A percentile compares a stretch with the other conserved stretches of the same genome.
Conservation (phyloP, 1,140 invertebrate genomes). For the Mercenaria mercenaria region DNA sequence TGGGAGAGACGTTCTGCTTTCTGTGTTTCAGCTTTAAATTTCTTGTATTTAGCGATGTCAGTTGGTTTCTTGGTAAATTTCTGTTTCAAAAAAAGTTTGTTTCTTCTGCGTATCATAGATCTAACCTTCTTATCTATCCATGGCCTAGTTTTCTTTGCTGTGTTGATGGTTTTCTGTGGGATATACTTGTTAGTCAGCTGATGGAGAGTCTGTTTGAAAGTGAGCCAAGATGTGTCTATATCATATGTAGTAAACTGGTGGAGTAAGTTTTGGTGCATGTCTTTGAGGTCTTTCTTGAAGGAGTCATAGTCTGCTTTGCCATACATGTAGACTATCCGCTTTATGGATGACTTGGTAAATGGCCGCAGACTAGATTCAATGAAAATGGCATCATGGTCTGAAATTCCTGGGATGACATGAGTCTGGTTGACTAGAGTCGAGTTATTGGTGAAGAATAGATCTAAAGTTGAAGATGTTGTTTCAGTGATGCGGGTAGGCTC, state of each 20-base stretch:
- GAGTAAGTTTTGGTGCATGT: no score
- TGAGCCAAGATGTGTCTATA: neutral
- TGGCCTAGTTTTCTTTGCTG: neutral
- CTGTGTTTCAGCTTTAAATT: neutral
- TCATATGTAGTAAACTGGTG: neutral
- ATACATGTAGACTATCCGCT: constrained; percentile 16
- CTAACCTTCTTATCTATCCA: neutral
- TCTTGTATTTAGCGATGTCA: neutral
- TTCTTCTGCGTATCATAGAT: neutral
- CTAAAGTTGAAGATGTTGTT: neutral
- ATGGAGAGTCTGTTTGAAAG: neutral
- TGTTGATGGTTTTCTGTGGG: neutral
- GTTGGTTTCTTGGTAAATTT: neutral
- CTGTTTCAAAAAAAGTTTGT: neutral
- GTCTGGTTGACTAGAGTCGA: constrained; percentile 39
- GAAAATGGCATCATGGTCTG: constrained; percentile 49
- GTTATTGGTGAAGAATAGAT: constrained; percentile 51
- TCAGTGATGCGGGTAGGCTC: constrained; percentile 11
- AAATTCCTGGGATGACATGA: constrained; percentile 49
- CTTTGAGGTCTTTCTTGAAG: neutral
- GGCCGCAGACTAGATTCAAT: constrained; percentile 59
- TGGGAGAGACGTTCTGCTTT: neutral
- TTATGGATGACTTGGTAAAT: neutral
- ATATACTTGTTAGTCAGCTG: neutral
- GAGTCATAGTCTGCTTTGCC: constrained; percentile 38